Conservation (phyloP, 2,797 vertebrate species). For the Heteromormyrus szaboi region DNA sequence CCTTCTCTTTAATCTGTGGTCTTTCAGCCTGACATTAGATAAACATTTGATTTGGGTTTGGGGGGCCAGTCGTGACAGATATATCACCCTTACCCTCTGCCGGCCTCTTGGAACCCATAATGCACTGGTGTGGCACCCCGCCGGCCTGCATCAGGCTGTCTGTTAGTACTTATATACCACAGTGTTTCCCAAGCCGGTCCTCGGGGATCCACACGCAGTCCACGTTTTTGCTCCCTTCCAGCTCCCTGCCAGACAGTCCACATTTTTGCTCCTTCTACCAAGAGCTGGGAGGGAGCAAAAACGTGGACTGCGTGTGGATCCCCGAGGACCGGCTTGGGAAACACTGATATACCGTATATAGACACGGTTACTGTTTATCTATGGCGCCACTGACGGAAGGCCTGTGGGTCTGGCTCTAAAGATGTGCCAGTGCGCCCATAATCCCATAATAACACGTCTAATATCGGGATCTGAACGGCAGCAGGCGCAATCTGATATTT, state of each 20-base stretch:
- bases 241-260: background rate
- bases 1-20: background rate
- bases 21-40: constrained; percentile 13
- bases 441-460: background rate
- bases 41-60: constrained; percentile 21
- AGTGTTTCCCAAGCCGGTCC: background rate
- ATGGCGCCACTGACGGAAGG: background rate
- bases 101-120: background rate
- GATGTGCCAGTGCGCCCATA: background rate
- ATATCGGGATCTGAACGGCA: background rate
- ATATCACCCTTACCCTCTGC: background rate
- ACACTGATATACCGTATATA: background rate
- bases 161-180: background rate
- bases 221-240: background rate
- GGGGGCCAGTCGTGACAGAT: constrained; percentile 20
- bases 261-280: background rate
- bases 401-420: background rate
- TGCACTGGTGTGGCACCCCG: background rate
- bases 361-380: background rate
- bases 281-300: background rate
- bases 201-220: background rate
- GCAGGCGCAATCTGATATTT: background rate
- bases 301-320: background rate
- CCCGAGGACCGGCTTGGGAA: background rate
- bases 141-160: background rate